Evolutionary conservation across 2,797 vertebrate genomes (phyloP), one percentile per base, ranked within the genome.

Genomic region (Hippocampus kuda): DNA sequence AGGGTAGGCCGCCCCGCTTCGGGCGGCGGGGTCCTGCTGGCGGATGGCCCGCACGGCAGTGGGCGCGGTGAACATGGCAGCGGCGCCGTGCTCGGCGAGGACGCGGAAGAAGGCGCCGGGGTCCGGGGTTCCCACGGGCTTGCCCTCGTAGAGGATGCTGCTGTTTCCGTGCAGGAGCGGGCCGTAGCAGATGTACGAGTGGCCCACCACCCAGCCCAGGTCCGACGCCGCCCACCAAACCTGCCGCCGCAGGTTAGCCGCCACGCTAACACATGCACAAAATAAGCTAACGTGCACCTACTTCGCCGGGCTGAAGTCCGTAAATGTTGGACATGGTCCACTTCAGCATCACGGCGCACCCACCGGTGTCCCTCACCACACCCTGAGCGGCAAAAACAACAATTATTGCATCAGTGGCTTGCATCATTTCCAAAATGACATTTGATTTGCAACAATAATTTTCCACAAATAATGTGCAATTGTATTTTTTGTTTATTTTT

Each of bases 151-250:
- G 56, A 99, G 92, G 78, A 99, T 81, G 0, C 95, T 94, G 79
- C 93, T 90, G 87, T 95, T 99, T 0, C 96, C 95, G 65, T 98
- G 94, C 46, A 99, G 90, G 70, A 99, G 93, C 70, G 97, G 97
- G 61, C 75, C 96, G 15, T 98, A 99, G 81, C 97, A 99, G 84
- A 98, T 95, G 66, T 98, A 99, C 0, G 97, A 99, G 86, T 99
- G 97, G 24, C 97, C 97, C 1, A 99, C 97, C 57, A 99, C 97
- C 97, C 97, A 98, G 78, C 97, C 97, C 71, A 99, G 90, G 79
- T 99, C 96, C 62, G 97, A 99, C 24, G 94, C 96, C 56, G 97
- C 95, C 97, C 96, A 98, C 97, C 97, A 99, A n/a, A 98, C 94
- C 97, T 98, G 87, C 34, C 15, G 5, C 16, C 16, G 16, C 59